These are phyloP conservation scores for Diorhabda carinulata DNA, from an alignment of 1,140 invertebrate species.

Conservation along the genomic window DNA sequence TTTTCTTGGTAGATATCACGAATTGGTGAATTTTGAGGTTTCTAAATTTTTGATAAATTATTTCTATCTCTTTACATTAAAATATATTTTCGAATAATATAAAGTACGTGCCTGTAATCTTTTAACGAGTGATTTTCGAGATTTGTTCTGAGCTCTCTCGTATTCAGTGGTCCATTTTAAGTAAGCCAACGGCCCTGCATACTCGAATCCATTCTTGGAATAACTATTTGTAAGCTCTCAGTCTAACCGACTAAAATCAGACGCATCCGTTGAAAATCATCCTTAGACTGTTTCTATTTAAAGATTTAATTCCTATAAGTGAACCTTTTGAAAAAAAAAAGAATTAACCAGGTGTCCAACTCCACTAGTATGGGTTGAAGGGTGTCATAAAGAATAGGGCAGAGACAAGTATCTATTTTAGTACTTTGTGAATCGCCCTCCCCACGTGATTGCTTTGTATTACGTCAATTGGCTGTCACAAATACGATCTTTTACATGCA, in stretches of 20 bases:
- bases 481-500: constrained; percentile 43
- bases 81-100: too few relatives aligned
- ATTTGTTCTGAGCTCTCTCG: background rate
- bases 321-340: background rate
- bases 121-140: background rate
- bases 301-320: background rate
- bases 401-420: constrained; percentile 41
- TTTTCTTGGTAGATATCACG: too few relatives aligned
- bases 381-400: background rate
- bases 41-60: too few relatives aligned
- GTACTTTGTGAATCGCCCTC: constrained; percentile 39
- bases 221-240: background rate
- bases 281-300: background rate
- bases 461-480: constrained; percentile 46
- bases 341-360: constrained; percentile 15
- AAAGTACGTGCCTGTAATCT: background rate
- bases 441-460: constrained; percentile 44
- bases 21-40: too few relatives aligned
- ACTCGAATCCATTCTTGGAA: constrained; percentile 2
- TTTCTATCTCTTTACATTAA: too few relatives aligned
- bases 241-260: background rate
- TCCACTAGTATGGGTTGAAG: constrained; percentile 5
- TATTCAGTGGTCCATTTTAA: constrained; percentile 9
- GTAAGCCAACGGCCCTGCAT: background rate
- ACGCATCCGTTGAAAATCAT: background rate